A percentile compares a stretch with the other conserved stretches of the same genome.
These are phyloP conservation scores for Dysdera silvatica DNA, from an alignment of 1,140 invertebrate genomes.

Conservation along the genomic window DNA sequence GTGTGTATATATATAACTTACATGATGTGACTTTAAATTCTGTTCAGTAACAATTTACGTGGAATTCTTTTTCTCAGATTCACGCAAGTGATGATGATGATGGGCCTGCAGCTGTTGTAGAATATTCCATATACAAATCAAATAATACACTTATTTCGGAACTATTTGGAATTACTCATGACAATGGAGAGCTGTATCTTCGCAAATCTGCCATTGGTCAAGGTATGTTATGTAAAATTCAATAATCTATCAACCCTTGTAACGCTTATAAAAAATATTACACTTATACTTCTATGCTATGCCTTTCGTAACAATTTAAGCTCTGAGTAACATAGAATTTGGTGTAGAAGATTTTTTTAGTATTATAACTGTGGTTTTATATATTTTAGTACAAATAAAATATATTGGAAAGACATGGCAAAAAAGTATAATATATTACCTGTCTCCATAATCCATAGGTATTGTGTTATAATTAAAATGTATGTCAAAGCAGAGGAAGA, in stretches of 20 bases:
- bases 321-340: neutral
- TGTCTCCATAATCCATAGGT: too few relatives aligned
- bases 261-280: conserved; percentile 17
- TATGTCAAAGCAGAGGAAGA: too few relatives aligned
- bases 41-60: neutral
- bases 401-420: too few relatives aligned
- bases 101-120: conserved; percentile 57
- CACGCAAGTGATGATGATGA: conserved; percentile 62
- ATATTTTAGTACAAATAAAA: neutral
- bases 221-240: conserved; percentile 6
- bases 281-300: too few relatives aligned
- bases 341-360: neutral
- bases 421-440: too few relatives aligned
- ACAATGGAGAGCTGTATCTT: conserved; percentile 60
- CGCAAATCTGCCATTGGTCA: conserved; percentile 41
- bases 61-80: conserved; percentile 40
- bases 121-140: conserved; percentile 64
- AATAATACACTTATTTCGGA: conserved; percentile 51
- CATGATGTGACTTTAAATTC: neutral
- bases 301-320: too few relatives aligned
- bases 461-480: too few relatives aligned
- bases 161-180: conserved; percentile 58
- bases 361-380: neutral
- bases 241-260: neutral
- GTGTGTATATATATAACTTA: too few relatives aligned